A percentile compares a stretch with the other conserved stretches of the same genome.
Conservation (phyloP, 2,113 vertebrate species). For the Thamnophis sirtalis region DNA sequence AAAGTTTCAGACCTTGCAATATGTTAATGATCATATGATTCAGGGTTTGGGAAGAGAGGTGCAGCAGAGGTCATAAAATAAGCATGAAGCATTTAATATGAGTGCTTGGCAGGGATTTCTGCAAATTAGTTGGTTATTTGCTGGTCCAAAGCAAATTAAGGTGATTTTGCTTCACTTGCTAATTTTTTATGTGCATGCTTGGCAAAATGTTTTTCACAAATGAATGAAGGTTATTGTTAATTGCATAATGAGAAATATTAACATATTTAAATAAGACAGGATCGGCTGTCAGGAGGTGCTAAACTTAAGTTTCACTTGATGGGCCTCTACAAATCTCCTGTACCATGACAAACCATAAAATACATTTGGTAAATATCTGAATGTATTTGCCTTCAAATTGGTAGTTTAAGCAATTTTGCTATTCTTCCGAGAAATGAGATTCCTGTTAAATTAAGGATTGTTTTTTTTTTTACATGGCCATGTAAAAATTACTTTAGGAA, state of each 20-base stretch:
- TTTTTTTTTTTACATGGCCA: not conserved
- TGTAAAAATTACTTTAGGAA: not conserved
- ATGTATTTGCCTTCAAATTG: slow-evolving; percentile 31
- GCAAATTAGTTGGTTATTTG: slow-evolving; percentile 92
- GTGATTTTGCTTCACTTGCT: slow-evolving; percentile 95
- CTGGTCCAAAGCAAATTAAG: slow-evolving; percentile 96
- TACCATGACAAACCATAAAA: slow-evolving; percentile 26
- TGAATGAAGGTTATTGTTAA: slow-evolving; percentile 82
- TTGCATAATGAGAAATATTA: slow-evolving; percentile 91
- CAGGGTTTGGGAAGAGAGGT: slow-evolving; percentile 84
- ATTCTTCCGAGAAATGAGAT: slow-evolving; percentile 3
- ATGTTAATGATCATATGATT: slow-evolving; percentile 99
- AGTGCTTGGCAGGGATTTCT: slow-evolving; percentile 87
- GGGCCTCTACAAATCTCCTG: slow-evolving; percentile 41
- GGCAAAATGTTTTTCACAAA: slow-evolving; percentile 92
- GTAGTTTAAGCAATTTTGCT: slow-evolving; percentile 17
- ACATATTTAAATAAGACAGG: slow-evolving; percentile 82
- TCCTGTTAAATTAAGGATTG: not conserved
- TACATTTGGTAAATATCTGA: not conserved
- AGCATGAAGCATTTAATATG: slow-evolving; percentile 94
- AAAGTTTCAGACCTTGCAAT: slow-evolving; percentile 97
- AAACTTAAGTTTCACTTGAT: slow-evolving; percentile 53
- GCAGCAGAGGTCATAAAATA: slow-evolving; percentile 95
- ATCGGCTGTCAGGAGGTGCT: slow-evolving; percentile 68
- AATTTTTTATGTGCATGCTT: slow-evolving; percentile 95